These are phyloP conservation scores for Indri indri DNA, from an alignment of 2,113 vertebrate species.

Conservation along the genomic window DNA sequence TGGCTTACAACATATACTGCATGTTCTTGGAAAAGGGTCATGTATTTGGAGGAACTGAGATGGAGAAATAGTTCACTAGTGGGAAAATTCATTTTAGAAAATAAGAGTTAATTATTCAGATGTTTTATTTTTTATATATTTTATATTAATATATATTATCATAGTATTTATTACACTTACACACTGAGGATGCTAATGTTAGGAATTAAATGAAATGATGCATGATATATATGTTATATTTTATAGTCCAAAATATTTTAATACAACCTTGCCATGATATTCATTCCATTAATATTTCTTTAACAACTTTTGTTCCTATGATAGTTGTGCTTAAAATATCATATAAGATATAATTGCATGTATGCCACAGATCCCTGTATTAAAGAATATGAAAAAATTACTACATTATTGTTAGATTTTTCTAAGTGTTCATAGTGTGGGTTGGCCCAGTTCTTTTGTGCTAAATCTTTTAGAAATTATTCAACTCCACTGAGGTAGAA, in stretches of 20 bases:
- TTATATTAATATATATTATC: neutral
- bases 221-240: neutral
- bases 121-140: neutral
- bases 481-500: slow-evolving; percentile 73
- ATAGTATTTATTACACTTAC: neutral
- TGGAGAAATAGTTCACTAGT: neutral
- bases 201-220: neutral
- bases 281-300: slow-evolving; percentile 20
- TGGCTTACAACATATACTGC: neutral
- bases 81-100: neutral
- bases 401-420: slow-evolving; percentile 57
- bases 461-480: slow-evolving; percentile 79
- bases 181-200: neutral
- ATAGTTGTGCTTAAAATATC: slow-evolving; percentile 58
- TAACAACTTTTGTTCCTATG: slow-evolving; percentile 26
- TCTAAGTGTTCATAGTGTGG: slow-evolving; percentile 3
- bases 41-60: neutral
- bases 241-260: neutral
- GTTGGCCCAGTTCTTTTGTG: slow-evolving; percentile 63
- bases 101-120: neutral
- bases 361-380: slow-evolving; percentile 30
- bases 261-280: neutral
- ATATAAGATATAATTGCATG: slow-evolving; percentile 41
- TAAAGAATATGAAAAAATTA: slow-evolving; percentile 57
- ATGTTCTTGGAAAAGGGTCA: neutral